Percentiles rank a stretch among this genome's conserved stretches.
Conservation (phyloP, 2,888 invertebrate genomes). For the Epinotia bilunana region DNA sequence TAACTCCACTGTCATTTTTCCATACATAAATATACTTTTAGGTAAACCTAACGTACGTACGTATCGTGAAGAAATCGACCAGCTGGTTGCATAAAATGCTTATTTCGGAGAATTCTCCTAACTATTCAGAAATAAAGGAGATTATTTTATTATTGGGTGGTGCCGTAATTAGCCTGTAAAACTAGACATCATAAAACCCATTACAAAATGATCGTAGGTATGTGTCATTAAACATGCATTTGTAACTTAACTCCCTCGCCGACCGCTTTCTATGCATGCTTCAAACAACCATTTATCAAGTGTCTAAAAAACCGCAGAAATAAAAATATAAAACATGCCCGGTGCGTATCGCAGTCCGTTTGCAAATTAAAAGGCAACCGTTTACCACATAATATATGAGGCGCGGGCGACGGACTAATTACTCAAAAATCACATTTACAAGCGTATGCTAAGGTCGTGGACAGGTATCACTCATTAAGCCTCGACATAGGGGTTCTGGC, state of each 20-base stretch:
- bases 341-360: conserved; percentile 53
- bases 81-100: too few relatives aligned
- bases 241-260: conserved; percentile 10
- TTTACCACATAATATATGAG: conserved; percentile 63
- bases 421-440: conserved; percentile 74
- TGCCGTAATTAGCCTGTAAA: neutral
- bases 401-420: conserved; percentile 70
- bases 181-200: neutral
- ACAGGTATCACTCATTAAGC: conserved; percentile 71
- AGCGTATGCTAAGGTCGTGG: conserved; percentile 60
- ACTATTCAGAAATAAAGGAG: too few relatives aligned
- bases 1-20: neutral
- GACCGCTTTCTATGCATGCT: conserved; percentile 5
- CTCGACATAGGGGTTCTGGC: conserved; percentile 50
- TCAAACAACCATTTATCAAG: conserved; percentile 36
- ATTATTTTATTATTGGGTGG: too few relatives aligned
- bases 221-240: neutral
- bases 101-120: too few relatives aligned
- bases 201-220: neutral
- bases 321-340: conserved; percentile 52
- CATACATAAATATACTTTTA: too few relatives aligned
- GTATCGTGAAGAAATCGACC: too few relatives aligned
- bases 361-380: conserved; percentile 65
- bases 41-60: too few relatives aligned
- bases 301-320: conserved; percentile 47